phyloP scores from a whole-genome alignment of 2,113 vertebrate species.

The Gambusia holbrooki region DNA sequence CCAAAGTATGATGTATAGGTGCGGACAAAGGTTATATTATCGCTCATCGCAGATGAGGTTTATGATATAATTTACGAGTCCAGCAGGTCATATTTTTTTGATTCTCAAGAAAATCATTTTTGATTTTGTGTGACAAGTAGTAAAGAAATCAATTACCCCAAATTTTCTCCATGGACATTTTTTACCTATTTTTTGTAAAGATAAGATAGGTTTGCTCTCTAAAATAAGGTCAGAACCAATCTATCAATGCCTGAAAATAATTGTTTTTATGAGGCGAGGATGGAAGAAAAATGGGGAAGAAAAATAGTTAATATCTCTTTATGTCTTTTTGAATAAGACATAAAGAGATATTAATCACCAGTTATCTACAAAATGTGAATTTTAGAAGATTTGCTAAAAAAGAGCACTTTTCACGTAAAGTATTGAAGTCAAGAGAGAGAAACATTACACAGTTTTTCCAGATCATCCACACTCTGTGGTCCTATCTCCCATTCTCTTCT shows the following conservation, averaged over 20 bases:
- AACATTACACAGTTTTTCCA: too few relatives aligned
- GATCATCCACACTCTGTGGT: too few relatives aligned
- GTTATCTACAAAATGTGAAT: neutral
- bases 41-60: neutral
- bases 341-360: neutral
- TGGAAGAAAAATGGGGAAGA: neutral
- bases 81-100: slow-evolving; percentile 14
- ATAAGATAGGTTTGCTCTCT: slow-evolving; percentile 18
- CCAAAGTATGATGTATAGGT: neutral
- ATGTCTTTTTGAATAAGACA: neutral
- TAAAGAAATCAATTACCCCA: slow-evolving; percentile 49
- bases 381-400: neutral
- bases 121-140: slow-evolving; percentile 22
- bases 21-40: neutral
- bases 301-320: too few relatives aligned
- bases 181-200: slow-evolving; percentile 17
- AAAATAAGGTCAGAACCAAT: slow-evolving; percentile 41
- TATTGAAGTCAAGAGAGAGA: too few relatives aligned
- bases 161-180: slow-evolving; percentile 30
- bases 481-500: too few relatives aligned
- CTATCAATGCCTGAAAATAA: slow-evolving; percentile 13
- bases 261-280: neutral
- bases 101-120: slow-evolving; percentile 6
- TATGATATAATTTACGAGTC: neutral
- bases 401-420: too few relatives aligned